These are phyloP conservation scores for Tragelaphus eurycerus DNA, from an alignment of 2,797 vertebrate species.

Conservation along the genomic window DNA sequence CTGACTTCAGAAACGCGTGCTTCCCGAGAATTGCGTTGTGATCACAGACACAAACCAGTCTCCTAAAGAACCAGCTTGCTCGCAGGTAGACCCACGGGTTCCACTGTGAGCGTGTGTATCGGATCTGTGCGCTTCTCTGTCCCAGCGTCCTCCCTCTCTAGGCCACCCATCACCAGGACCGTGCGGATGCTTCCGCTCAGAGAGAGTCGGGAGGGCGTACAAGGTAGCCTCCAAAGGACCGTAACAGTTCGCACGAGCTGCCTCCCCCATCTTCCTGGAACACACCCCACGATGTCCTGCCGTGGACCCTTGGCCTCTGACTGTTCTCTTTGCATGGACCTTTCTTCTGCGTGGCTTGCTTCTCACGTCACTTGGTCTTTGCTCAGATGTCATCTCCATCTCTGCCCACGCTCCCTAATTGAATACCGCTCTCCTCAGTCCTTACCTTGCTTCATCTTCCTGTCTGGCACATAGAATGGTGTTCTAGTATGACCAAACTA, in stretches of 20 bases:
- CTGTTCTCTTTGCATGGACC: neutral
- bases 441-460: neutral
- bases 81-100: fast-evolving
- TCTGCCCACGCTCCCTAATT: neutral
- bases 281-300: fast-evolving
- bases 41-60: neutral
- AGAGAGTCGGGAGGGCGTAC: neutral
- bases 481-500: neutral
- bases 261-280: neutral
- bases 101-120: fast-evolving
- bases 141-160: neutral
- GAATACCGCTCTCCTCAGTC: neutral
- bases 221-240: fast-evolving
- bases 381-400: neutral
- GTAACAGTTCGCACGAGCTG: neutral
- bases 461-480: neutral
- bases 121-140: neutral
- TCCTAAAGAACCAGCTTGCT: neutral
- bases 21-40: neutral
- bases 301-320: neutral
- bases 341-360: neutral
- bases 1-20: neutral
- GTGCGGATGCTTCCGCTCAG: neutral
- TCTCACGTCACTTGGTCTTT: neutral
- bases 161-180: neutral